Conservation (phyloP, 2,113 vertebrate genomes). For the Ammodytes dubius region DNA sequence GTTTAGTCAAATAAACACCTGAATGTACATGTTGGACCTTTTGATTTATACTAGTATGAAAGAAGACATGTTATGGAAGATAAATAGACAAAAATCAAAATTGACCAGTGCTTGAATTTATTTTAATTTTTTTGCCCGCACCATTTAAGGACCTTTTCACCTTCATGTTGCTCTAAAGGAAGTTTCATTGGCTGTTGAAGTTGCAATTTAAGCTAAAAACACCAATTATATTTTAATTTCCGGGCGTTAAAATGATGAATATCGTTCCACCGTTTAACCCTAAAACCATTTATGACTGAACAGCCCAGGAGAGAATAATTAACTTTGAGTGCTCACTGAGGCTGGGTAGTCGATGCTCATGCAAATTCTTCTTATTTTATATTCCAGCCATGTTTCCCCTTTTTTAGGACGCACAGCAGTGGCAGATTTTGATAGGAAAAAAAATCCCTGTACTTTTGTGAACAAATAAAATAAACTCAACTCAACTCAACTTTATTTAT, state of each 20-base stretch:
- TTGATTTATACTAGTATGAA: too few species aligned
- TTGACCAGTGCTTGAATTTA: too few species aligned
- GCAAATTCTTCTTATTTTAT: constrained; percentile 47
- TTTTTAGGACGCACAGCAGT: not conserved
- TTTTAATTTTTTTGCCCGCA: too few species aligned
- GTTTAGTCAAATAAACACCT: too few species aligned
- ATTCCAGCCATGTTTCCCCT: not conserved
- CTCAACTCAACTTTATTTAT: too few species aligned
- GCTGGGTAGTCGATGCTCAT: not conserved
- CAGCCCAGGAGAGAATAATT: constrained; percentile 42
- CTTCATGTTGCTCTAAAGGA: not conserved
- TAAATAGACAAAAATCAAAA: too few species aligned
- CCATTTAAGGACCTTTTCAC: too few species aligned
- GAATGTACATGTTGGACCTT: too few species aligned
- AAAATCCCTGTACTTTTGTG: too few species aligned
- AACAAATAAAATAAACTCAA: too few species aligned
- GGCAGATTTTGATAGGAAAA: not conserved
- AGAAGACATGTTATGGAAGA: too few species aligned
- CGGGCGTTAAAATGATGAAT: not conserved
- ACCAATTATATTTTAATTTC: not conserved
- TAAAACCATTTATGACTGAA: constrained; percentile 10
- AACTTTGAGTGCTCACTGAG: constrained; percentile 30
- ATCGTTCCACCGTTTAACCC: not conserved
- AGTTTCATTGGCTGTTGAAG: not conserved
- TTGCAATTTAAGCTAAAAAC: not conserved